Evolutionary conservation across 2,797 vertebrate species (phyloP).

Genomic region (Podarcis siculus): DNA sequence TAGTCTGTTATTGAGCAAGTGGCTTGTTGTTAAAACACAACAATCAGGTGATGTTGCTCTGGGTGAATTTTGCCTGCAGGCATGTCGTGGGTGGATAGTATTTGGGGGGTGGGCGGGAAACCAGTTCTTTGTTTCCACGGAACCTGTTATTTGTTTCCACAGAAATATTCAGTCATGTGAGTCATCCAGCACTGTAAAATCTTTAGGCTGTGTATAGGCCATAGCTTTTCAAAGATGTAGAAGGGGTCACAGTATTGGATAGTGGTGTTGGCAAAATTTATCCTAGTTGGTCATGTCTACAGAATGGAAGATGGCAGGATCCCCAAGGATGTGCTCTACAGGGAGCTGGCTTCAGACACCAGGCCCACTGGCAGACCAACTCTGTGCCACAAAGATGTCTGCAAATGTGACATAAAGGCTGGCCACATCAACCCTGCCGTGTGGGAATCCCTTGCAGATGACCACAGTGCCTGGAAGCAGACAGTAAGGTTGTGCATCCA

Average conservation of each 20-base stretch:
- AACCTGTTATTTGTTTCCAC: conserved; percentile 36
- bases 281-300: no score
- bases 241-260: background rate
- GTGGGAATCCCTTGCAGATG: no score
- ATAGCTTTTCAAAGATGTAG: background rate
- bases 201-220: conserved; percentile 31
- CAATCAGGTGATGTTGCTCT: conserved; percentile 45
- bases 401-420: no score
- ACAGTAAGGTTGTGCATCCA: no score
- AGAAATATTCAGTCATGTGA: conserved; percentile 13
- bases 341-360: no score
- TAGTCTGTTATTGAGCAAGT: conserved; percentile 14
- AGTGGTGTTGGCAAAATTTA: no score
- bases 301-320: no score
- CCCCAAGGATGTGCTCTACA: no score
- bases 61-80: conserved; percentile 37
- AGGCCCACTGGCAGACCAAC: no score
- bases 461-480: no score
- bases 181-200: background rate
- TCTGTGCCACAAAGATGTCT: no score
- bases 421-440: no score
- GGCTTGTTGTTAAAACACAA: conserved; percentile 47
- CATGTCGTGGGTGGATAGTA: conserved; percentile 30
- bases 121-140: conserved; percentile 61
- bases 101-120: conserved; percentile 25